Evolutionary conservation across 2,797 vertebrate genomes (phyloP), one percentile per base, ranked within the genome.

Genomic region (Danio jaintianensis): DNA sequence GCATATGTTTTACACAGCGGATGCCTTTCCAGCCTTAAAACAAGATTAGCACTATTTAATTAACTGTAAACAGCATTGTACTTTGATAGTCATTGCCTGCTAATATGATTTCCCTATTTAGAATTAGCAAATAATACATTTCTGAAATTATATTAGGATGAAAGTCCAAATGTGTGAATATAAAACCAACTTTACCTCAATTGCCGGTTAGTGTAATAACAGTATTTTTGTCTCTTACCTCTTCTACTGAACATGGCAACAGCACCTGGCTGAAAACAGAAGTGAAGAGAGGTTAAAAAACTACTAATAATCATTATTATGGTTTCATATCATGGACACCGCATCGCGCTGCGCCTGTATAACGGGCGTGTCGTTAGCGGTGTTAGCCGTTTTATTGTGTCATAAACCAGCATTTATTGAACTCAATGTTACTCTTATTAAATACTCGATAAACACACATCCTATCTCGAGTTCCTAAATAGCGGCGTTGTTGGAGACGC

Each of bases 231-330:
- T 29, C 8, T 63, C 87, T 86, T 81, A 90, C 89, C 88, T 92
- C 90, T 81, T 91, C 90, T 86, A 91, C 83, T 0, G 88, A 89
- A 85, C 90, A 89, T 80, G 88, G 90, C 82, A 87, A 79, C 52
- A 88, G 73, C 75, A 88, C 90, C 68, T 88, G 89, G 62, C 85
- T 91, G 79, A 38, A 82, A 59, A 76, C 11, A 64, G 12, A 86
- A 50, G 22, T 4, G 10, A 47, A 59, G 43, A 85, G 50, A 69
- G 22, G 68, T 59, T 59, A 58, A 38, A 66, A 16, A n/a, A 16
- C 1, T 38, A 40, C 36, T 13, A 55, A 18, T 36, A 55, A 66
- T 50, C 18, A 79, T 59, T 68, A 71, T n/a, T 40, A 42, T 55
- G 16, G 5, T 63, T 48, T 76, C 8, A 12, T 55, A 29, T 18